Evolutionary conservation across 2,888 invertebrate genomes (phyloP).

Genomic region (Autographa gamma): DNA sequence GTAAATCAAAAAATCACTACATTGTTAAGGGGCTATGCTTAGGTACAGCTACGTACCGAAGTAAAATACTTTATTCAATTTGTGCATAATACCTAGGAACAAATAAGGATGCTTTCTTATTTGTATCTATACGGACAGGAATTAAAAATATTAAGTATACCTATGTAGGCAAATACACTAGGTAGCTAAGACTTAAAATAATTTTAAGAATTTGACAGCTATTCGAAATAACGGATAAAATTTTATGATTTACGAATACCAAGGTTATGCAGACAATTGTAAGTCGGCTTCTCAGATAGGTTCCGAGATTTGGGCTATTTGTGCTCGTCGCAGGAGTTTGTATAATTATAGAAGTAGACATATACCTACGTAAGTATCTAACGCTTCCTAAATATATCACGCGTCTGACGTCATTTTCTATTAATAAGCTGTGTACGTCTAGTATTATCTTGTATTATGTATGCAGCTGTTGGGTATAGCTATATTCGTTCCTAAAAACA

Average conservation of each 20-base stretch:
- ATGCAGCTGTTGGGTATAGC: conserved; percentile 41
- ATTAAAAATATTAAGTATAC: too few species aligned
- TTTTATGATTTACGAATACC: conserved; percentile 13
- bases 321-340: conserved; percentile 71
- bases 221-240: conserved; percentile 8
- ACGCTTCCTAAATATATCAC: conserved; percentile 72
- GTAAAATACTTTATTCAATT: too few species aligned
- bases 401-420: conserved; percentile 68
- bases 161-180: too few species aligned
- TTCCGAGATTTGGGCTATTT: conserved; percentile 70
- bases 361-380: conserved; percentile 67
- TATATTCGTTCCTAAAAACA: conserved; percentile 18
- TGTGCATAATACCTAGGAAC: too few species aligned
- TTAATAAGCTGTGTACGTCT: conserved; percentile 53
- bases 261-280: conserved; percentile 44
- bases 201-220: neutral
- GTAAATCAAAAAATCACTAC: too few species aligned
- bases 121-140: too few species aligned
- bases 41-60: too few species aligned
- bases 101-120: too few species aligned
- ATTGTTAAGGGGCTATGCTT: too few species aligned
- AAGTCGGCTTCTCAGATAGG: conserved; percentile 47
- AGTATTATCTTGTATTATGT: conserved; percentile 44
- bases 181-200: too few species aligned
- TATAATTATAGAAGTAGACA: conserved; percentile 78